Conservation (phyloP, 1,140 invertebrate species). For the Caligus rogercresseyi region DNA sequence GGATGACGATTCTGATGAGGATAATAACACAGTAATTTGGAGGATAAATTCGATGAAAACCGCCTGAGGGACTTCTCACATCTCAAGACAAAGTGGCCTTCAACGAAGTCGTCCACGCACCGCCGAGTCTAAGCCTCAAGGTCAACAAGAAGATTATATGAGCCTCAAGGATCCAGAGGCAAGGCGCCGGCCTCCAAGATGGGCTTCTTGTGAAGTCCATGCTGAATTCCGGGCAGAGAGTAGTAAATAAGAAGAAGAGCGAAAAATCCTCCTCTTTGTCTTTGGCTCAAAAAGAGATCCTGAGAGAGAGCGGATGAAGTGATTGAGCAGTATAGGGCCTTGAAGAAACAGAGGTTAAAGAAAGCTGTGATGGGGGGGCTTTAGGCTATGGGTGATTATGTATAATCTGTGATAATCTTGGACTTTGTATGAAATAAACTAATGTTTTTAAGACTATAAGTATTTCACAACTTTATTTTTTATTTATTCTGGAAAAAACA, state of each 20-base stretch:
- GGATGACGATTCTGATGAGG: constrained; percentile 29
- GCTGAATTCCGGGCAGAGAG: not conserved
- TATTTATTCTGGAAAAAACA: too few relatives aligned
- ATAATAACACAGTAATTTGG: constrained; percentile 27
- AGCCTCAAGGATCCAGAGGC: not conserved
- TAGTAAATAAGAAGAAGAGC: not conserved
- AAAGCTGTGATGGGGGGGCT: too few relatives aligned
- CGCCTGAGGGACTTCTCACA: not conserved
- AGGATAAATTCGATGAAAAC: not conserved
- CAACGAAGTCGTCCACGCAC: constrained; percentile 45
- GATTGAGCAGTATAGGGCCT: not conserved
- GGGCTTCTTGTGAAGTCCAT: not conserved
- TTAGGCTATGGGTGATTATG: too few relatives aligned
- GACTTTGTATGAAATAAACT: too few relatives aligned
- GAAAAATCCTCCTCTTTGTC: not conserved
- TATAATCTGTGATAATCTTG: too few relatives aligned
- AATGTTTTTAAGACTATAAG: too few relatives aligned
- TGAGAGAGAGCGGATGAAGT: not conserved
- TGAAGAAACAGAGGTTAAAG: too few relatives aligned
- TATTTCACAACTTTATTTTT: too few relatives aligned
- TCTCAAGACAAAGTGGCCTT: constrained; percentile 39
- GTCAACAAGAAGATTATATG: constrained; percentile 33
- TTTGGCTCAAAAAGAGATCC: not conserved
- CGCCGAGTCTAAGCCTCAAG: constrained; percentile 35
- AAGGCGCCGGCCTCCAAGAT: not conserved